Evolutionary conservation across 2,888 invertebrate genomes (phyloP).

Genomic region (Tachina lurida): DNA sequence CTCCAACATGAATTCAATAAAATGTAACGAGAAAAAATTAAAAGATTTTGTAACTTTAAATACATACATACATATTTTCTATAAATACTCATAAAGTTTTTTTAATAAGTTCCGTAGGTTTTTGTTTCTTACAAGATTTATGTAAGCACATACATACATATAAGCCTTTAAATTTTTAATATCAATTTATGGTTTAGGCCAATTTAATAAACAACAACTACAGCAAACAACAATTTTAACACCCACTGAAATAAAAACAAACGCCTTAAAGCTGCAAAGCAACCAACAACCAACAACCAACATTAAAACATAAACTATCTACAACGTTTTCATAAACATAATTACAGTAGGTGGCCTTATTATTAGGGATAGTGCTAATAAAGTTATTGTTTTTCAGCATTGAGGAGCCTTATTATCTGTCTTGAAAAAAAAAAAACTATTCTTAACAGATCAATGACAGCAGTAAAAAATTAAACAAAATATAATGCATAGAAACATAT

Average conservation of each 20-base stretch:
- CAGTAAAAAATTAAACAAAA: too few relatives aligned
- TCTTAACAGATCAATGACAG: too few relatives aligned
- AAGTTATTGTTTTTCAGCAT: too few relatives aligned
- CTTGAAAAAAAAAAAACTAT: too few relatives aligned
- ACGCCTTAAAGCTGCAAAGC: conserved; percentile 58
- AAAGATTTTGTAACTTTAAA: conserved; percentile 19
- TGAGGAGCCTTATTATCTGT: too few relatives aligned
- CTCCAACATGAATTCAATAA: conserved; percentile 42
- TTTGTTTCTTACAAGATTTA: conserved; percentile 42
- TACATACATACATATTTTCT: background rate
- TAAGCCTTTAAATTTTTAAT: conserved; percentile 49
- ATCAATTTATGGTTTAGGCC: conserved; percentile 61
- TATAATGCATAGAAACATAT: too few relatives aligned
- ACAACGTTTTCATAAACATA: background rate
- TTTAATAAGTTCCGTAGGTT: conserved; percentile 51
- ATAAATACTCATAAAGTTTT: conserved; percentile 20
- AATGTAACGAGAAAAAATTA: conserved; percentile 2
- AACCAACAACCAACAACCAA: conserved; percentile 38
- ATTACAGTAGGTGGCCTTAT: background rate
- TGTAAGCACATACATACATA: too few relatives aligned
- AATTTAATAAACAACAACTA: conserved; percentile 47
- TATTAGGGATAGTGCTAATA: too few relatives aligned
- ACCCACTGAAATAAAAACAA: conserved; percentile 57
- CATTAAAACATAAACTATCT: conserved; percentile 44
- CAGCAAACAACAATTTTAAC: conserved; percentile 50